phyloP scores from a whole-genome alignment of 37 sponge, comb jelly and placozoan genomes.

The Sycon ciliatum region DNA sequence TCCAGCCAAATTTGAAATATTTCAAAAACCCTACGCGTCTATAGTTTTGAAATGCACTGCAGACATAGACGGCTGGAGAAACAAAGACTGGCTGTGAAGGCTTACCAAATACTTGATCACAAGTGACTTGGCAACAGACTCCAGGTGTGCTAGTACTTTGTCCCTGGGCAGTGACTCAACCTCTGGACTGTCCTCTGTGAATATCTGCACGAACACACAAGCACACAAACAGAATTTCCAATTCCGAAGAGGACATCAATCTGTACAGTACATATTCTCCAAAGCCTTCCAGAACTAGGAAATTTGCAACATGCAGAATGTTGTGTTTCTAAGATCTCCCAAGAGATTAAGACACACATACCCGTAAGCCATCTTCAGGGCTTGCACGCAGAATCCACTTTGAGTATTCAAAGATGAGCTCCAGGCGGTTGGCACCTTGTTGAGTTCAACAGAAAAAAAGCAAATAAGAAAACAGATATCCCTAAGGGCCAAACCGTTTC shows the following conservation, averaged over 20 bases:
- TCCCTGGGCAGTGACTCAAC: conserved; percentile 44
- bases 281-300: not conserved
- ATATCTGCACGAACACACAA: conserved; percentile 34
- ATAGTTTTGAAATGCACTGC: too few species aligned
- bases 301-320: not conserved
- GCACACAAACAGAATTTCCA: not conserved
- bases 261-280: not conserved
- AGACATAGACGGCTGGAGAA: too few species aligned
- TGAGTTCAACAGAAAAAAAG: too few species aligned
- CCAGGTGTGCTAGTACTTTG: conserved; percentile 47
- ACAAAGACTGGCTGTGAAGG: too few species aligned
- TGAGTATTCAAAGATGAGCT: conserved; percentile 56
- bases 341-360: not conserved
- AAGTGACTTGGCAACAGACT: not conserved
- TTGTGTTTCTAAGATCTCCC: not conserved
- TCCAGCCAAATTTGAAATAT: too few species aligned
- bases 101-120: conserved; percentile 65
- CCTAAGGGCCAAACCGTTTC: too few species aligned
- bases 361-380: conserved; percentile 33
- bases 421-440: too few species aligned
- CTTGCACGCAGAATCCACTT: conserved; percentile 49
- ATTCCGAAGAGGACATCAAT: not conserved
- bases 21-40: too few species aligned
- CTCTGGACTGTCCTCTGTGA: conserved; percentile 61
- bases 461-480: too few species aligned